Evolutionary conservation across 2,888 invertebrate species (phyloP).

Genomic region (Invenusta paracnida): DNA sequence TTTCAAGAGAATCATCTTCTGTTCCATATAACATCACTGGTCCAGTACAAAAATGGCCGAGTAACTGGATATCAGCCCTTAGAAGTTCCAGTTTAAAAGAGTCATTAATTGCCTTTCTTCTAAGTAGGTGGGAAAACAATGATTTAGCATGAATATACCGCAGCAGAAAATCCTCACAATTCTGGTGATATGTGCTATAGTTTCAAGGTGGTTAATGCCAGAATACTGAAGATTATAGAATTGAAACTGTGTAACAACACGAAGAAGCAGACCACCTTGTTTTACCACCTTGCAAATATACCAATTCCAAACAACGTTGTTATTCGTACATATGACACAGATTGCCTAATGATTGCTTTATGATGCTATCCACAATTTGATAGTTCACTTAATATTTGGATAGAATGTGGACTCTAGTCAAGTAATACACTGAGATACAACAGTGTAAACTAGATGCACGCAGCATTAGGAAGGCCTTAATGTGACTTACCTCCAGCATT

Average conservation of each 20-base stretch:
- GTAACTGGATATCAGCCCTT: too few relatives aligned
- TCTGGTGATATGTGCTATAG: neutral
- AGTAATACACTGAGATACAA: too few relatives aligned
- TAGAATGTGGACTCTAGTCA: neutral
- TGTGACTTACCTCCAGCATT: too few relatives aligned
- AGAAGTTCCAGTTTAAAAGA: neutral
- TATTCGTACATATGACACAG: neutral
- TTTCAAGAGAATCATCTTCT: constrained; percentile 5
- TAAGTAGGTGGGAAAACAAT: neutral
- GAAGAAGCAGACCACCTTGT: neutral
- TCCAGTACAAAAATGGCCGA: neutral
- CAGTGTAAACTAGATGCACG: too few relatives aligned
- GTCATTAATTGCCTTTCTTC: neutral
- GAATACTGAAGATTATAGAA: neutral
- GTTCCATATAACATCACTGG: constrained; percentile 2
- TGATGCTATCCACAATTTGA: neutral
- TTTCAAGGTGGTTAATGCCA: neutral
- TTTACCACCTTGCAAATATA: neutral
- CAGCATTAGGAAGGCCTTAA: too few relatives aligned
- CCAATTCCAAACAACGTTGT: neutral
- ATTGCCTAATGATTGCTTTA: neutral
- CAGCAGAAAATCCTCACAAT: neutral
- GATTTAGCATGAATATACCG: neutral
- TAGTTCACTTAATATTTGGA: neutral
- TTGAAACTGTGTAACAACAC: too few relatives aligned